A percentile compares a stretch with the other conserved stretches of the same genome.
These are phyloP conservation scores for Charina bottae DNA, from an alignment of 2,113 vertebrate species.

Conservation along the genomic window DNA sequence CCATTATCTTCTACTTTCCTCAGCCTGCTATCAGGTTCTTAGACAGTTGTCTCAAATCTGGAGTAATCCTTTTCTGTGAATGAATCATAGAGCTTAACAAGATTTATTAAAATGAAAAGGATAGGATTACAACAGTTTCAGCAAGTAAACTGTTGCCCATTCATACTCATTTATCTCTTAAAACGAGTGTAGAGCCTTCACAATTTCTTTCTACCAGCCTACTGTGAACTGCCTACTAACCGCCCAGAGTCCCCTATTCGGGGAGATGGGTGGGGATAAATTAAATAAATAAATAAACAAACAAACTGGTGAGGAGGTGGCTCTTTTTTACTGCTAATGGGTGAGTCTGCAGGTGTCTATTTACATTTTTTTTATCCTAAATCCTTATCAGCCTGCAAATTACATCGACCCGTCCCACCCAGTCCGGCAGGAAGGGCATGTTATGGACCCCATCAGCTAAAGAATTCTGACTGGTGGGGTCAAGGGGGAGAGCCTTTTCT, in stretches of 20 bases:
- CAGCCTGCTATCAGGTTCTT: not conserved
- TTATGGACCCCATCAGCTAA: too few species aligned
- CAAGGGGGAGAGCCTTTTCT: too few species aligned
- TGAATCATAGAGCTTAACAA: not conserved
- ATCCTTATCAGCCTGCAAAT: not conserved
- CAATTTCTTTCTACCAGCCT: not conserved
- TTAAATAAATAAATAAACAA: too few species aligned
- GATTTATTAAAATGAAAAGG: not conserved
- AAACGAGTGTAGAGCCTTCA: not conserved
- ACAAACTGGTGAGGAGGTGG: not conserved
- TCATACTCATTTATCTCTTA: not conserved
- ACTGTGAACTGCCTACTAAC: too few species aligned
- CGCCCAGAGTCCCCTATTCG: too few species aligned
- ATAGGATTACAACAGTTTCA: not conserved
- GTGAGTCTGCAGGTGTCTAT: not conserved
- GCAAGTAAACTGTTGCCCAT: not conserved
- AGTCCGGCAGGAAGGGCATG: too few species aligned
- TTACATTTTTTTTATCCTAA: not conserved
- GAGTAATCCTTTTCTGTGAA: not conserved
- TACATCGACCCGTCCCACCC: too few species aligned
- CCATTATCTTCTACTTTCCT: not conserved
- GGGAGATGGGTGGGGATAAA: too few species aligned
- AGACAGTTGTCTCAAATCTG: not conserved
- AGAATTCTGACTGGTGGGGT: too few species aligned
- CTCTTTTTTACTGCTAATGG: not conserved